phyloP scores from a whole-genome alignment of 2,888 invertebrate genomes.

The Drosophila mayaguana region DNA sequence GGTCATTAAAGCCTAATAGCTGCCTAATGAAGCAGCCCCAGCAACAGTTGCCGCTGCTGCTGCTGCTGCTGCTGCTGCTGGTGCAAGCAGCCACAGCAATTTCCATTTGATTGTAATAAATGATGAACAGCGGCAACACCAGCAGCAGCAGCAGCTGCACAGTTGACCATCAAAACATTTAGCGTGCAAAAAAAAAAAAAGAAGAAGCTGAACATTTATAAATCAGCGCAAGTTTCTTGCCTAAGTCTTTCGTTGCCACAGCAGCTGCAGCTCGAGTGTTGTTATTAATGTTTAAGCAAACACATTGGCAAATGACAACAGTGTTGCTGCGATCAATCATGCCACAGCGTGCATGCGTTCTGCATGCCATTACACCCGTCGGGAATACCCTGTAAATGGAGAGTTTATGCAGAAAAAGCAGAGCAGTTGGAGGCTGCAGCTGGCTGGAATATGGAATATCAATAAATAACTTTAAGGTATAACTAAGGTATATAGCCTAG shows the following conservation, averaged over 20 bases:
- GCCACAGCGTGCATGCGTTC: conserved; percentile 19
- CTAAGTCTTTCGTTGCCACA: conserved; percentile 64
- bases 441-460: neutral
- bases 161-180: conserved; percentile 44
- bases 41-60: conserved; percentile 16
- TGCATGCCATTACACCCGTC: neutral
- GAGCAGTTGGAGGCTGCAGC: neutral
- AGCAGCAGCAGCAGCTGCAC: conserved; percentile 10
- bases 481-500: neutral
- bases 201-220: conserved; percentile 7
- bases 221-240: conserved; percentile 76
- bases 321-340: conserved; percentile 52
- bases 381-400: conserved; percentile 36
- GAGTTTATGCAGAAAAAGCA: neutral
- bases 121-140: conserved; percentile 33
- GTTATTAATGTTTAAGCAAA: conserved; percentile 57
- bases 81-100: conserved; percentile 18
- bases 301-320: conserved; percentile 49
- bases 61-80: too few species aligned
- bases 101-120: conserved; percentile 62
- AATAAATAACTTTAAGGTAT: neutral
- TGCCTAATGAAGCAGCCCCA: conserved; percentile 48
- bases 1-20: conserved; percentile 50
- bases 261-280: conserved; percentile 28
- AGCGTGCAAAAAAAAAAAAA: conserved; percentile 12